These are phyloP conservation scores for Rattus norvegicus DNA, from an alignment of 2,113 vertebrate genomes.

Conservation along the genomic window GRCr8 NC_086036.1:2830001-2830500, in stretches of 20 bases:
- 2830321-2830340: not conserved
- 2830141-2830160: not conserved
- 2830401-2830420: not conserved
- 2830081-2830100: not conserved
- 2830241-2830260: not conserved
- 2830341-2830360: not conserved
- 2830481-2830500: not conserved
- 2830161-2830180: not conserved
- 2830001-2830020: not conserved
- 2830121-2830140: not conserved
- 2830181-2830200: not conserved
- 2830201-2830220: not conserved
- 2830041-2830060: not conserved
- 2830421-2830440: not conserved
- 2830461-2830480: not conserved
- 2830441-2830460: not conserved
- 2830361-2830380: not conserved
- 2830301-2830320: not conserved
- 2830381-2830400: not conserved
- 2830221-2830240: not conserved
- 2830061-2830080: not conserved
- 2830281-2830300: not conserved
- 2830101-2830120: not conserved
- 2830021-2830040: not conserved
- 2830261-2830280: not conserved